Base-by-base conservation (phyloP, 1,140 invertebrate genomes). In the Vanessa tameamea region DNA sequence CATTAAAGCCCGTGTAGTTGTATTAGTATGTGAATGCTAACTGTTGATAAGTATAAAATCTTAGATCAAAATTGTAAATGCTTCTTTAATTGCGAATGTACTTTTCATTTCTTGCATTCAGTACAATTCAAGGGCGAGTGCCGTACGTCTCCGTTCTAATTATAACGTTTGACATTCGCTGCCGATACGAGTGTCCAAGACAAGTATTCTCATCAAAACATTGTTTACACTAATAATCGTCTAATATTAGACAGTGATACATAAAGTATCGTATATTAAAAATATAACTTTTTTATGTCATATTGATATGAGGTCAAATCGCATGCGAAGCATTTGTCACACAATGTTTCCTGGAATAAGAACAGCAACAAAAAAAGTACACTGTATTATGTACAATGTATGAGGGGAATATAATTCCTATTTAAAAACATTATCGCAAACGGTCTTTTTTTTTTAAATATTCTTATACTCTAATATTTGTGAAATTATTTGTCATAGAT, bases 141-240 rank as follows among this genome's bases (percentile, higher is more conserved):
- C 43, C 67, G 63, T 61, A 69, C 73, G 50, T 69, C 66, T 69
- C 72, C 68, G 53, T 37, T 50, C 73, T 75, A 75, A 75, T 75
- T 75, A 70, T 75, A 75, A 70, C 73, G 59, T 70, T 57, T 64
- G 73, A 75, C 73, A 75, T 69, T 69, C 73, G 63, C 66, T 70
- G 65, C 72, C 67, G 73, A 75, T 69, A 69, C 68, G 68, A 69
- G 66, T 64, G 67, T 75, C 67, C 64, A 73, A 73, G 55, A 73
- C 65, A 55, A 70, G 68, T 55, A 59, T 61, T 69, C 73, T 57
- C 67, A 70, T 65, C 68, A 66, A 69, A 70, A 75, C 63, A 75
- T 66, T 74, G 66, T 74, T 69, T 74, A 74, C 72, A 69, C n/a
- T n/a, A n/a, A n/a, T n/a, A n/a, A n/a, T n/a, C 57, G 31, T 57